Evolutionary conservation across 2,113 vertebrate genomes (phyloP).

Genomic region (Alectura lathami): DNA sequence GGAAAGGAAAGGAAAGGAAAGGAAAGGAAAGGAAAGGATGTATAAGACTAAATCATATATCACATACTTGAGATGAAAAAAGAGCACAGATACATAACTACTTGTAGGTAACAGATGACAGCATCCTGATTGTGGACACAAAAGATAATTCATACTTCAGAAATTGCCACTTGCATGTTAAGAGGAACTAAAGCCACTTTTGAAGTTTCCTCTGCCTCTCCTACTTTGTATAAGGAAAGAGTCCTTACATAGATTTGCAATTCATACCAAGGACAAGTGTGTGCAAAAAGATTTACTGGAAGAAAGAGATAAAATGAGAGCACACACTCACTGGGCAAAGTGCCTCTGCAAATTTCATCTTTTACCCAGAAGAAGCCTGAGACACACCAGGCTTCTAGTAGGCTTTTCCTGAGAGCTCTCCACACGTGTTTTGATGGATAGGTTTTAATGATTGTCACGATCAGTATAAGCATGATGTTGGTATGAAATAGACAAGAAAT

Average conservation of each 20-base stretch:
- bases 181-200: not conserved
- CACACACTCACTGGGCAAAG: not conserved
- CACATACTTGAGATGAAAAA: not conserved
- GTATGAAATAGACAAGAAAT: not conserved
- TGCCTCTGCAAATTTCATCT: not conserved
- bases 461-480: too few species aligned
- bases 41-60: not conserved
- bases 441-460: not conserved
- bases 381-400: rapidly evolving
- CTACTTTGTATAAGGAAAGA: not conserved
- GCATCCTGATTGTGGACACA: not conserved
- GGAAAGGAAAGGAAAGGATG: not conserved
- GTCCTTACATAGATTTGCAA: not conserved
- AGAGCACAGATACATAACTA: not conserved
- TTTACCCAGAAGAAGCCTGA: not conserved
- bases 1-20: too few species aligned
- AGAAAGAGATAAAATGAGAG: not conserved
- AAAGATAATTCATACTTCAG: not conserved
- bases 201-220: not conserved
- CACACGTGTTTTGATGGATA: not conserved
- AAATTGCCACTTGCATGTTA: not conserved
- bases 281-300: not conserved
- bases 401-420: not conserved
- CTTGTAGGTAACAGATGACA: not conserved
- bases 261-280: not conserved